These are phyloP conservation scores for Drosophila melanosoma DNA, from an alignment of 2,888 invertebrate species.

Conservation along the genomic window DNA sequence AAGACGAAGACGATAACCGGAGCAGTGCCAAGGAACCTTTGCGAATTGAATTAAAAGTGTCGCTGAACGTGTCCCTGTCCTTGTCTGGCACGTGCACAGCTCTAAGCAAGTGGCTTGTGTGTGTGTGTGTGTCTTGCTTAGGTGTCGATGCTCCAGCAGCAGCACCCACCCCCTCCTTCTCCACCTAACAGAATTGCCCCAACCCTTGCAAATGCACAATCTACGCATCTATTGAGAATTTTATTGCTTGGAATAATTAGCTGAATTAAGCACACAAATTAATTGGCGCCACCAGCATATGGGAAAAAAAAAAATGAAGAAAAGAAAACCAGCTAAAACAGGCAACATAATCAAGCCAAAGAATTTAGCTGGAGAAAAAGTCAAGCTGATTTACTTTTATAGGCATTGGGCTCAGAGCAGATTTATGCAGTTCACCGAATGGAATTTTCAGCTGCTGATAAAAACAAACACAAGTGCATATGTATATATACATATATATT, in stretches of 20 bases:
- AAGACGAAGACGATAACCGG: constrained; percentile 2
- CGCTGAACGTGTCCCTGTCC: constrained; percentile 71
- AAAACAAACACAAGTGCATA: constrained; percentile 9
- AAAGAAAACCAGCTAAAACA: constrained; percentile 4
- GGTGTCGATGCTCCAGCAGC: constrained; percentile 33
- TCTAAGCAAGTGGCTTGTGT: constrained; percentile 1
- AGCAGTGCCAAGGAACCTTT: constrained; percentile 68
- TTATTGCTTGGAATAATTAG: constrained; percentile 79
- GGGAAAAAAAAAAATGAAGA: constrained; percentile 45
- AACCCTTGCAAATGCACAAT: constrained; percentile 21
- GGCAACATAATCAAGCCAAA: constrained; percentile 16
- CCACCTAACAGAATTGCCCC: not conserved
- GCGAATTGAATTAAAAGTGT: constrained; percentile 80
- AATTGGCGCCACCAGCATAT: constrained; percentile 72
- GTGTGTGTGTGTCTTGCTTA: constrained; percentile 28
- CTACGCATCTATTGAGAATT: constrained; percentile 76
- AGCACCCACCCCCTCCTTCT: not conserved
- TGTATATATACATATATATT: not conserved
- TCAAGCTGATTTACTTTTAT: constrained; percentile 75
- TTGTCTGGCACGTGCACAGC: constrained; percentile 44
- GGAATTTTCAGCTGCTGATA: constrained; percentile 31
- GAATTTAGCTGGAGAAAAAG: constrained; percentile 29
- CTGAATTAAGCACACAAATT: constrained; percentile 79
- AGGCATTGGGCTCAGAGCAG: constrained; percentile 60
- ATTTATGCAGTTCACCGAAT: constrained; percentile 47